Evolutionary conservation across 2,888 invertebrate genomes (phyloP).

Genomic region (Ectemnius lituratus): DNA sequence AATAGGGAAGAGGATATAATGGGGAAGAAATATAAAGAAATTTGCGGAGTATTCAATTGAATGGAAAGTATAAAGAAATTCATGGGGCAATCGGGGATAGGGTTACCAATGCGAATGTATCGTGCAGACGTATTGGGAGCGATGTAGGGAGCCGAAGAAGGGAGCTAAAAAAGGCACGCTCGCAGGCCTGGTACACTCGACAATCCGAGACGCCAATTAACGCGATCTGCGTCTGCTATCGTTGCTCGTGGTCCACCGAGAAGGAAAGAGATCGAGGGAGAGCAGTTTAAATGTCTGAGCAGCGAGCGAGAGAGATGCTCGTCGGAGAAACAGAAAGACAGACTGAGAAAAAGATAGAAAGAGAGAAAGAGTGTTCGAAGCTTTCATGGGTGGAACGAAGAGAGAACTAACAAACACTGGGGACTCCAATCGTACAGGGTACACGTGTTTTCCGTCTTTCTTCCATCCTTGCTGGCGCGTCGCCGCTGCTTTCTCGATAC

Average conservation of each 20-base stretch:
- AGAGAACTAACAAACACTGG: conserved; percentile 11
- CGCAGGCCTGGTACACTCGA: conserved; percentile 3
- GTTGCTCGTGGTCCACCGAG: conserved; percentile 24
- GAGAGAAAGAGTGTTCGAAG: no score
- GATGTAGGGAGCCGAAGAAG: not conserved
- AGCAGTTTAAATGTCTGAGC: not conserved
- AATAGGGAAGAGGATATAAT: no score
- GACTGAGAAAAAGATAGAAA: not conserved
- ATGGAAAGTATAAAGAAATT: no score
- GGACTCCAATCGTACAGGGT: conserved; percentile 28
- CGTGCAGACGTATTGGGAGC: not conserved
- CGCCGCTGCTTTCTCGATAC: not conserved
- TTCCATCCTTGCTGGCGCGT: not conserved
- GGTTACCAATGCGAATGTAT: no score
- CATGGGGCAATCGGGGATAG: no score
- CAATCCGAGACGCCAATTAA: conserved; percentile 33
- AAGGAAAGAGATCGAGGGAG: conserved; percentile 5
- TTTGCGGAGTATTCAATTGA: no score
- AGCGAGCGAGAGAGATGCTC: no score
- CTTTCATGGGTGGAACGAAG: not conserved
- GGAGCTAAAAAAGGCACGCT: conserved; percentile 5
- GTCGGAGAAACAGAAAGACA: not conserved
- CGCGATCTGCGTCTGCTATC: conserved; percentile 42
- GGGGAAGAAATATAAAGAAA: no score
- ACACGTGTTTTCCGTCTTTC: conserved; percentile 18